A percentile compares a stretch with the other conserved stretches of the same genome.
phyloP scores from a whole-genome alignment of 2,888 invertebrate species.

The Eustalomyia histrio region DNA sequence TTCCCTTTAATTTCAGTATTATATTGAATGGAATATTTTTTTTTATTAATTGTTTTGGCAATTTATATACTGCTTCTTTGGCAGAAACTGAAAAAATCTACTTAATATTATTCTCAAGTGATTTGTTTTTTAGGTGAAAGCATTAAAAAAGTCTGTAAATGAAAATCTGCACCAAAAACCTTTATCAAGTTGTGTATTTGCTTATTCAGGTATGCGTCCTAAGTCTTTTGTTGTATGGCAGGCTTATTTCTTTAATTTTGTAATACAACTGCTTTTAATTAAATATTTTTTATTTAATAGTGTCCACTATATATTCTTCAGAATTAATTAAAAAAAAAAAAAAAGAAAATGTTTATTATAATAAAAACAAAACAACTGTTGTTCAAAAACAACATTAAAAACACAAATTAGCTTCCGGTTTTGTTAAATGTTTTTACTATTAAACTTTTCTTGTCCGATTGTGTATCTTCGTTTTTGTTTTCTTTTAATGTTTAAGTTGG shows the following conservation, averaged over 20 bases:
- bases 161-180: no score
- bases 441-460: constrained; percentile 10
- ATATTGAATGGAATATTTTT: no score
- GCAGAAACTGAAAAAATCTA: no score
- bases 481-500: constrained; percentile 9
- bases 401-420: constrained; percentile 62
- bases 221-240: constrained; percentile 5
- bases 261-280: neutral
- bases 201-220: neutral
- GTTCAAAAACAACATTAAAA: constrained; percentile 6
- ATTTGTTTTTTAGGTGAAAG: no score
- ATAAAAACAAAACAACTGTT: constrained; percentile 11
- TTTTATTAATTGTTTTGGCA: no score
- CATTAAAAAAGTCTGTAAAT: no score
- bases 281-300: neutral
- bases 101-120: no score
- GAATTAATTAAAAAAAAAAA: constrained; percentile 41
- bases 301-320: constrained; percentile 26
- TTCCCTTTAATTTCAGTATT: no score
- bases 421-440: constrained; percentile 25
- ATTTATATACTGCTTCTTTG: no score
- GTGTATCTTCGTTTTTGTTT: constrained; percentile 30
- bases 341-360: constrained; percentile 43
- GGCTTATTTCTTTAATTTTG: neutral
- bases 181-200: no score